These are phyloP conservation scores for Drosophila malerkotliana DNA, from an alignment of 1,140 invertebrate species.

Conservation along the genomic window DNA sequence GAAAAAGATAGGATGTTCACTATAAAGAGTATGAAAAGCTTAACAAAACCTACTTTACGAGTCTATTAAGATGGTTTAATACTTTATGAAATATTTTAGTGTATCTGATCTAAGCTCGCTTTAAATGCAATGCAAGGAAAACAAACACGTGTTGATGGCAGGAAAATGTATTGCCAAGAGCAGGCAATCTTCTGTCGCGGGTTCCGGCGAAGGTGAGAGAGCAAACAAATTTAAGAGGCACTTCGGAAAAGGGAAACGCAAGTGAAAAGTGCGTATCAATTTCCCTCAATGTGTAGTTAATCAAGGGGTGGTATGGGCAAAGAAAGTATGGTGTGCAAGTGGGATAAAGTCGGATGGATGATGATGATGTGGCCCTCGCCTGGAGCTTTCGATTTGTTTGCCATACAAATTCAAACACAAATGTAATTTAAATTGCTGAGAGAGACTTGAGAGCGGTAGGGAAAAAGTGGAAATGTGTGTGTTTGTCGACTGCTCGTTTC, in stretches of 20 bases:
- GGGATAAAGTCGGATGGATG: not conserved
- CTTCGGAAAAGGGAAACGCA: not conserved
- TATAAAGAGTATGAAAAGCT: too few species aligned
- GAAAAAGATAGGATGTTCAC: too few species aligned
- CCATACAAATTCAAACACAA: conserved; percentile 29
- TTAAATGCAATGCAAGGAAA: not conserved
- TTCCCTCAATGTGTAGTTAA: conserved; percentile 7
- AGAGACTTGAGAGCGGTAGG: not conserved
- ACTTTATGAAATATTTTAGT: not conserved
- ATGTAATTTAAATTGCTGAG: conserved; percentile 29
- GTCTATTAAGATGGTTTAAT: too few species aligned
- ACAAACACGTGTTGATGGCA: not conserved
- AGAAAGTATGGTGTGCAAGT: not conserved
- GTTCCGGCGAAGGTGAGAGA: not conserved
- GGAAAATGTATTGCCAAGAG: not conserved
- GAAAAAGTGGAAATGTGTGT: not conserved
- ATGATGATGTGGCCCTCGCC: conserved; percentile 3
- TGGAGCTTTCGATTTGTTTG: conserved; percentile 15
- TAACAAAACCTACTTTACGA: too few species aligned
- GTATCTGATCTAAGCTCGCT: not conserved
- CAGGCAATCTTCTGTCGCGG: not conserved
- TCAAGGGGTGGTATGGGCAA: not conserved
- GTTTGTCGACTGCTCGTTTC: conserved; percentile 20
- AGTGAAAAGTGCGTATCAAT: conserved; percentile 23
- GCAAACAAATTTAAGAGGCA: conserved; percentile 3